phyloP scores from a whole-genome alignment of 1,140 invertebrate species.

The Tribolium castaneum region DNA sequence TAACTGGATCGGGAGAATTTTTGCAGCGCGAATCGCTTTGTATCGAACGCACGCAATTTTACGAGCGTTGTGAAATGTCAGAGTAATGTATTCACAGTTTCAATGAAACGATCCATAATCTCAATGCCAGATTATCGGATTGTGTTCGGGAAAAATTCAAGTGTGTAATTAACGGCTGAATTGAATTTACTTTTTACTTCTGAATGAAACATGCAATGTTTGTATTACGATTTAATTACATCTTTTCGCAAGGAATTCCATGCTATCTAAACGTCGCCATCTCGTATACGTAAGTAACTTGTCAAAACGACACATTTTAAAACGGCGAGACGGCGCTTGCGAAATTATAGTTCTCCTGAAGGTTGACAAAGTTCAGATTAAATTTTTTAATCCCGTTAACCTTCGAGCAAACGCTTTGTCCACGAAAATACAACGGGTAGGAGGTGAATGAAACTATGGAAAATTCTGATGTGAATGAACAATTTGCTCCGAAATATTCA shows the following conservation, averaged over 20 bases:
- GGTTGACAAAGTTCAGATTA: background rate
- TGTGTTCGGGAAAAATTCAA: conserved; percentile 17
- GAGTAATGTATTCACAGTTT: conserved; percentile 7
- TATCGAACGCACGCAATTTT: conserved; percentile 11
- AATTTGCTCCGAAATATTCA: no score
- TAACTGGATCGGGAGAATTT: background rate
- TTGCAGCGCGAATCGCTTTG: background rate
- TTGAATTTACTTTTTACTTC: conserved; percentile 8
- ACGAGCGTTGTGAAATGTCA: background rate
- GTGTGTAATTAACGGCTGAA: conserved; percentile 17
- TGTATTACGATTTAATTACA: conserved; percentile 20
- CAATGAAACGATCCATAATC: conserved; percentile 12
- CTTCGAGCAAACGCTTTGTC: background rate
- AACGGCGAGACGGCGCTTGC: background rate
- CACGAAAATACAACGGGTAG: no score
- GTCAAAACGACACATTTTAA: background rate
- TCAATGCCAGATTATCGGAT: conserved; percentile 25
- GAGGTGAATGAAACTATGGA: no score
- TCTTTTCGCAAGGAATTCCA: background rate
- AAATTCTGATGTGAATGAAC: no score
- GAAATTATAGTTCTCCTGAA: background rate
- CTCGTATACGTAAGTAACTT: background rate
- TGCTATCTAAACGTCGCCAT: background rate
- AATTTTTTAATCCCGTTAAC: background rate
- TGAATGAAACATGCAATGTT: conserved; percentile 32